Evolutionary conservation across 1,140 invertebrate genomes (phyloP), one percentile per base, ranked within the genome.

Genomic region (Drusus annulatus): DNA sequence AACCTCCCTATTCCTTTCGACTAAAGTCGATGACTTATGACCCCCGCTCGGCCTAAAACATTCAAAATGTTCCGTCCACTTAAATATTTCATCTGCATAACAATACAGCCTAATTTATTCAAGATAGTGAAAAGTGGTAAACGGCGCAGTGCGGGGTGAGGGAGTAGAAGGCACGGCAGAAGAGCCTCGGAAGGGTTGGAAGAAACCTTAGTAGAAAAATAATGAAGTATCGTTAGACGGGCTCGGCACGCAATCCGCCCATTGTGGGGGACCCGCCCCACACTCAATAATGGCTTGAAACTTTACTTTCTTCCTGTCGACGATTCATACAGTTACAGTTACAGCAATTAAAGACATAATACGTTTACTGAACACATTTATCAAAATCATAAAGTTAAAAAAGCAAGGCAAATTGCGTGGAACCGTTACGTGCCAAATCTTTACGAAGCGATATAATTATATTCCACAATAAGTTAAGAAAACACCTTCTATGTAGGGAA

Each of bases 221-320:
- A 74, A 74, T 74, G 56, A 74, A 74, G 50, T 56, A 74, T 74
- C 52, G 69, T 36, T 69, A 50, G 62, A 65, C 69, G 21, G 69
- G 65, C n/a, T 17, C 69, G 71, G 79, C 79, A 80, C 74, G 79
- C 79, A 51, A 77, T 77, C 28, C 75, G 36, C 75, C 75, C 75
- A 77, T 63, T 23, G 75, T 3, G 28, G 51, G 74, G 23, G 16
- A 15, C 0, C 50, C 23, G 25, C 5, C 50, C 51, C 10, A n/a
- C 65, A 69, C 69, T 74, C 69, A 56, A 36, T 25, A 15, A 56
- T 51, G 50, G 28, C 69, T 51, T n/a, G 13, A 74, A 25, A 56
- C 52, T 56, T 50, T 52, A 74, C 23, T 74, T 56, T 25, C 31
- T 23, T 50, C 65, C 45, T 50, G 31, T 69, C 28, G 62, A 31